A percentile compares a stretch with the other conserved stretches of the same genome.
These are phyloP conservation scores for Synergus laeviventris DNA, from an alignment of 2,888 invertebrate species.

Conservation along the genomic window DNA sequence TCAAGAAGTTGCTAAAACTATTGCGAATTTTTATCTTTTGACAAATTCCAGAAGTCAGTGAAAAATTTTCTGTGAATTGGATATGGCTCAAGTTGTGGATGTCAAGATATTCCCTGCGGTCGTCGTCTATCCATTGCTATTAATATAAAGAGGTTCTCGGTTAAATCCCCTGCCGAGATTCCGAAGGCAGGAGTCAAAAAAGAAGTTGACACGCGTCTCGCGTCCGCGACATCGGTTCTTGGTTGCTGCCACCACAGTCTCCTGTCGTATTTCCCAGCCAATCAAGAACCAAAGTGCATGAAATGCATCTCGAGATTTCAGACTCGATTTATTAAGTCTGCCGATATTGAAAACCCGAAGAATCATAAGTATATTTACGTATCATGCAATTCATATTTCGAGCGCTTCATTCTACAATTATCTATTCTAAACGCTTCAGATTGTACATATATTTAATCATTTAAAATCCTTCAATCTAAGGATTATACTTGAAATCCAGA, in stretches of 20 bases:
- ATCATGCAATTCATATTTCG: no score
- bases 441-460: no score
- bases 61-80: background rate
- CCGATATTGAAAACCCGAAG: background rate
- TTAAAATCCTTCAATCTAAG: no score
- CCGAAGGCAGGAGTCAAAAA: conserved; percentile 50
- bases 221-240: conserved; percentile 36
- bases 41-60: background rate
- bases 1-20: background rate
- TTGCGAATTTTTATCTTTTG: background rate
- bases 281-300: background rate
- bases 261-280: background rate
- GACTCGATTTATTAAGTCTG: background rate
- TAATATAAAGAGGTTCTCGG: conserved; percentile 60
- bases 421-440: no score
- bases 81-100: conserved; percentile 4
- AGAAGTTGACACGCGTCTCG: conserved; percentile 53
- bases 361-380: background rate
- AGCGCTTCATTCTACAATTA: no score
- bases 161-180: conserved; percentile 55
- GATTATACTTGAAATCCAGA: no score
- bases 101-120: conserved; percentile 50
- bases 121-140: conserved; percentile 58
- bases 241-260: background rate
- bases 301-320: background rate